Evolutionary conservation across 2,113 vertebrate species (phyloP).

Genomic region (Cynoglossus semilaevis): DNA sequence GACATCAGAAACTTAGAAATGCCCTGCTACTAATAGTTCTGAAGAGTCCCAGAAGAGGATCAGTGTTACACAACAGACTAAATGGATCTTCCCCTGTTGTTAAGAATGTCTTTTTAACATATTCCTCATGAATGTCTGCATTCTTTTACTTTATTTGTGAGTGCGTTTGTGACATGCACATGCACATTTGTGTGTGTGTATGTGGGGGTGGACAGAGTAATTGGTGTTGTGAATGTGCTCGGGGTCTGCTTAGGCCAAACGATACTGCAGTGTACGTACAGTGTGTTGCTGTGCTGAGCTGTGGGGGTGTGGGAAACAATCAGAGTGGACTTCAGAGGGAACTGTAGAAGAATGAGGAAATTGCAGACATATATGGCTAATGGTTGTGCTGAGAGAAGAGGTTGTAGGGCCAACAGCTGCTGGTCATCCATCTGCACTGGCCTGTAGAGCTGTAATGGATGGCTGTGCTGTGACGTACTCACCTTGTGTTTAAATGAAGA

Average conservation of each 20-base stretch:
- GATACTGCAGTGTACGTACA: slow-evolving; percentile 45
- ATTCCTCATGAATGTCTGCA: slow-evolving; percentile 54
- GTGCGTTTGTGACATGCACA: slow-evolving; percentile 16
- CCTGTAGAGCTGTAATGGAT: slow-evolving; percentile 31
- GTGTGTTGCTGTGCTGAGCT: slow-evolving; percentile 30
- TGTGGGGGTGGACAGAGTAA: slow-evolving; percentile 59
- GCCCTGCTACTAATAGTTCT: slow-evolving; percentile 25
- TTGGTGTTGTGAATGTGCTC: slow-evolving; percentile 51
- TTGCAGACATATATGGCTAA: slow-evolving; percentile 68
- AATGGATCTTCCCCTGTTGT: slow-evolving; percentile 48
- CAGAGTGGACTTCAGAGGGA: slow-evolving; percentile 58
- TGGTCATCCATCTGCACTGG: slow-evolving; percentile 65
- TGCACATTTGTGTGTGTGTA: slow-evolving; percentile 19
- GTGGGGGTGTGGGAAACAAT: slow-evolving; percentile 72
- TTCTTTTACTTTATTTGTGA: slow-evolving; percentile 36
- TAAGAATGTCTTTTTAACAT: slow-evolving; percentile 51
- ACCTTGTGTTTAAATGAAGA: slow-evolving; percentile 21
- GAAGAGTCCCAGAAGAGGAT: slow-evolving; percentile 28
- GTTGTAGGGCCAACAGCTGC: slow-evolving; percentile 72
- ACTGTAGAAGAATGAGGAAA: slow-evolving; percentile 67
- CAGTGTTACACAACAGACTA: slow-evolving; percentile 30
- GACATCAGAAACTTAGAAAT: slow-evolving; percentile 23
- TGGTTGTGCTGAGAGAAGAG: slow-evolving; percentile 65
- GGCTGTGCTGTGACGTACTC: slow-evolving; percentile 31
- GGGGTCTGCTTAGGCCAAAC: slow-evolving; percentile 44